Evolutionary conservation across 2,888 invertebrate genomes (phyloP), one percentile per base, ranked within the genome.

Genomic region (Chalcis sispes): DNA sequence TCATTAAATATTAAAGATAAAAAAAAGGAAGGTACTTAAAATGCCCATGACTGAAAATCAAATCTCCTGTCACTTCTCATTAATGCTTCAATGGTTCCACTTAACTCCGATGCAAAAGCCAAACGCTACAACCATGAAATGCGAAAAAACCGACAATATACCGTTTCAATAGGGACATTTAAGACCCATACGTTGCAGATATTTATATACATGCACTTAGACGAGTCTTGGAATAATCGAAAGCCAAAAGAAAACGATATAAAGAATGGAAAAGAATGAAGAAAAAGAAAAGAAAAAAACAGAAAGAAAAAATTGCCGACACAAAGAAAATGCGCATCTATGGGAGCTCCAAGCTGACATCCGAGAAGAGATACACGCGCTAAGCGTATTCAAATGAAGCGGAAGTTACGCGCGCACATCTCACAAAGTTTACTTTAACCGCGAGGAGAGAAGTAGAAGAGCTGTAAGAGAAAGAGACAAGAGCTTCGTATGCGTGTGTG

Each of bases 321-420:
- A 73, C 50, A 66, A 59, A 61, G 59, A 52, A 42, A 46, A 56
- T 29, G 72, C 40, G 64, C 64, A 46, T 72, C 56, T 65, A 72
- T 65, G 58, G 66, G 36, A 23, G 20, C 58, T 18, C 29, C 32
- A n/a, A 36, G 36, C 69, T 50, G 72, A 61, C 66, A 67, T 66
- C 36, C 56, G 62, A 66, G 65, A 23, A 58, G 40, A 52, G 74
- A 76, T 61, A 72, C 10, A 36, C 67, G 54, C 54, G 62, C n/a
- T 69, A 42, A 73, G 75, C 72, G 52, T 66, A 77, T 77, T 77
- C 77, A 77, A 77, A 77, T 77, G 75, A 75, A 72, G 72, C 75
- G 75, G 78, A 78, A 78, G 78, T 75, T 75, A 58, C 67, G 64
- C 40, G 54, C 58, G 64, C 62, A 56, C 61, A 58, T 52, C 64